These are phyloP conservation scores for Luperina nickerlii DNA, from an alignment of 2,888 invertebrate genomes.

Conservation along the genomic window DNA sequence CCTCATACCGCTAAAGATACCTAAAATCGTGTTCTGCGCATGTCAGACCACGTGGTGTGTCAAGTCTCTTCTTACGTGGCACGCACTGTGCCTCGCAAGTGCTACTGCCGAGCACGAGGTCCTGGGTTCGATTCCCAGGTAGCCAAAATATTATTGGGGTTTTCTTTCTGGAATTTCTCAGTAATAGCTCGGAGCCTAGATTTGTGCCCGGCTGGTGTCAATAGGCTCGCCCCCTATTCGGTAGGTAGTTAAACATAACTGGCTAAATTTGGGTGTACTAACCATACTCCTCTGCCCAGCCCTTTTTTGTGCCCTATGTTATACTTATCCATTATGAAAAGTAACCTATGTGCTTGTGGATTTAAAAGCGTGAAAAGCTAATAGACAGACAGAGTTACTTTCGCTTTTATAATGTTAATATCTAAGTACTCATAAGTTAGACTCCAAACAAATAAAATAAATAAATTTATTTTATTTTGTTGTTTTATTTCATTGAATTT, in stretches of 20 bases:
- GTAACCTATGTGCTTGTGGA: not conserved
- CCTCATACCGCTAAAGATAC: no score
- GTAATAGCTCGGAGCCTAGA: not conserved
- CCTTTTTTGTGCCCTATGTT: no score
- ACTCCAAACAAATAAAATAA: no score
- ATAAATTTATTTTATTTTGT: no score
- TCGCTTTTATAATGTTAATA: not conserved
- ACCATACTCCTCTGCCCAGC: not conserved
- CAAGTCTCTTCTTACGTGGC: no score
- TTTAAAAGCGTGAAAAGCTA: not conserved
- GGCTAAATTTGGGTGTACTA: not conserved
- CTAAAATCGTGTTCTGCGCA: no score
- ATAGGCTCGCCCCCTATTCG: no score
- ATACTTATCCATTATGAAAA: not conserved
- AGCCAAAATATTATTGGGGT: not conserved
- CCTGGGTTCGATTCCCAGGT: not conserved
- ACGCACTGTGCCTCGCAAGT: not conserved
- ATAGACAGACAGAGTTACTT: not conserved
- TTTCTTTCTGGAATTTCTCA: not conserved
- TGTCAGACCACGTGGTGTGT: no score
- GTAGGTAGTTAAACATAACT: no score
- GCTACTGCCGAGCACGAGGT: not conserved
- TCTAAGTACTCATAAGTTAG: no score
- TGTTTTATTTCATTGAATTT: no score
- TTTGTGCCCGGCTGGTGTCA: not conserved